A percentile compares a stretch with the other conserved stretches of the same genome.
Conservation (phyloP, 2,113 vertebrate species). For the Coryphaenoides rupestris region DNA sequence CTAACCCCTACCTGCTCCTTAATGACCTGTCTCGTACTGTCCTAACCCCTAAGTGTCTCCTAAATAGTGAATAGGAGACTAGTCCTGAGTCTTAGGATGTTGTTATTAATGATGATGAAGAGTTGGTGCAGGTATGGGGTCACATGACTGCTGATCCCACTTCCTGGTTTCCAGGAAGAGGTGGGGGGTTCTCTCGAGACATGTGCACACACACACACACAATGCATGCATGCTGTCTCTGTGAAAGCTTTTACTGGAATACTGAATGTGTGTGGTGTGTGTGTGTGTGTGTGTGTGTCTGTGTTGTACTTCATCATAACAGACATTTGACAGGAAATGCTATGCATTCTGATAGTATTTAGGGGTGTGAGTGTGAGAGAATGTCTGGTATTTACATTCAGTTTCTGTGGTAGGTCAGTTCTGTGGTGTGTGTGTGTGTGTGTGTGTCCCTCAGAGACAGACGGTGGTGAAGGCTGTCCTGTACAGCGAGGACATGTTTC, state of each 20-base stretch:
- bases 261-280: not conserved
- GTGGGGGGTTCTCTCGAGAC: not conserved
- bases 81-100: too few relatives aligned
- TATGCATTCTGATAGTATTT: slow-evolving; percentile 37
- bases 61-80: too few relatives aligned
- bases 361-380: slow-evolving; percentile 39
- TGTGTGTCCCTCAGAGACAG: too few relatives aligned
- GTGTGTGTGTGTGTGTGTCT: slow-evolving; percentile 2
- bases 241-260: slow-evolving; percentile 36
- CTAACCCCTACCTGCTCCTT: too few relatives aligned
- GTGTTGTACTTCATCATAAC: not conserved
- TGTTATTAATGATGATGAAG: too few relatives aligned
- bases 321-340: slow-evolving; percentile 27
- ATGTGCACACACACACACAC: not conserved
- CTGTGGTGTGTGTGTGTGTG: too few relatives aligned
- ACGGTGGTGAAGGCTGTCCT: too few relatives aligned
- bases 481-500: too few relatives aligned
- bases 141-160: not conserved
- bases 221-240: slow-evolving; percentile 19
- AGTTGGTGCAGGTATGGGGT: too few relatives aligned
- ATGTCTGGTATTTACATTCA: slow-evolving; percentile 46
- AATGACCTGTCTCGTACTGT: too few relatives aligned
- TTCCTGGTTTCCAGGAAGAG: not conserved
- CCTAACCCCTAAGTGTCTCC: too few relatives aligned
- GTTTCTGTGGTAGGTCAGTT: slow-evolving; percentile 9